Base-by-base conservation (phyloP, 2,113 vertebrate species). In the Theristicus caerulescens region DNA sequence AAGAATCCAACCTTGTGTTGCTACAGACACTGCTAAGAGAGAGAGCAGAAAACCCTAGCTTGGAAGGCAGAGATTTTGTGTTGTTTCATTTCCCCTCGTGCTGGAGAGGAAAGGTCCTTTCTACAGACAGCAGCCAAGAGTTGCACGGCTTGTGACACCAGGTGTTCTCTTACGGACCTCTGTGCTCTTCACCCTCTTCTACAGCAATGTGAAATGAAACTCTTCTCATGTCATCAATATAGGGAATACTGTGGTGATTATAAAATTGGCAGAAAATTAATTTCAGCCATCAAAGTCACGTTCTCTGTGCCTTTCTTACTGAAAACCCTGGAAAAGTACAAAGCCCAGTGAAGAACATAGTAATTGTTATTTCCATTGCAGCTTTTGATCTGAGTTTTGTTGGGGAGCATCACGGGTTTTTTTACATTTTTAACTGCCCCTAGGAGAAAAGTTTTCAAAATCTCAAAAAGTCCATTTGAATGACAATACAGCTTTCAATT, bases 121-220 rank as follows among this genome's bases (percentile, higher is more conserved):
- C 65, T 26, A 9, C 5, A 49, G 38, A 8, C 13, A 1, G 57
- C 11, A 32, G 34, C 32, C 29, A 10, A 7, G 34, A 29, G 52
- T 5, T 5, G 6, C 10, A 2, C 29, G 46, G 36, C 9, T 34
- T 10, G 74, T 27, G 71, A 13, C 52, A 24, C n/a, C 0, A 3
- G 3, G 4, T 3, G 1, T 18, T 82, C 79, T 16, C 20, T 66
- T 5, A 4, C 0, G 4, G 27, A 42, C 14, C 19, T 17, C 57
- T 40, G 27, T 40, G 52, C 62, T 87, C 51, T 46, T 87, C 36
- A 52, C 15, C 31, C 27, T 54, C 20, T 36, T 16, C 59, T 24
- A 6, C 49, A 55, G 36, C 51, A 62, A 6, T 6, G 9, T 7
- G 20, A 73, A 82, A n/a, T 6, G 0, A 42, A 87, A 38, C 17